Evolutionary conservation across 2,113 vertebrate species (phyloP).

Genomic region (Lutjanus erythropterus): DNA sequence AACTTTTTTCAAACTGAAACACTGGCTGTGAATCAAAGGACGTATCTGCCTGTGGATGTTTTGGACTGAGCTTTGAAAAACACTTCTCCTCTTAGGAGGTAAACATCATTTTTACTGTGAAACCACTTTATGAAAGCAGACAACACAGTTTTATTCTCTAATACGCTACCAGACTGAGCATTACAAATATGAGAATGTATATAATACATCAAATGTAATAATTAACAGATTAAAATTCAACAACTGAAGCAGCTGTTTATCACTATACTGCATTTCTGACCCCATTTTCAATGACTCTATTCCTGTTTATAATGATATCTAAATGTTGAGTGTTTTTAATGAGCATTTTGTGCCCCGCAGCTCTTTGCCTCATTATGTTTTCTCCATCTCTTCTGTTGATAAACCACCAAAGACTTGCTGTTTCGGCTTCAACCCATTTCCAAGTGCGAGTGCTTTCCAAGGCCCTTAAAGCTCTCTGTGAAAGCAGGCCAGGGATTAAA

Average conservation of each 20-base stretch:
- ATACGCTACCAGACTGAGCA: not conserved
- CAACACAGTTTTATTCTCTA: not conserved
- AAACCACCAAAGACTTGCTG: not conserved
- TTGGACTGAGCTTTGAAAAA: not conserved
- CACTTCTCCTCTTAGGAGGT: not conserved
- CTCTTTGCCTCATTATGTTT: slow-evolving; percentile 8
- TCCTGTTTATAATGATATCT: not conserved
- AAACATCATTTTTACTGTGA: not conserved
- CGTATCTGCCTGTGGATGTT: slow-evolving; percentile 2
- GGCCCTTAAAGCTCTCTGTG: not conserved
- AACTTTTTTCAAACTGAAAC: slow-evolving; percentile 12
- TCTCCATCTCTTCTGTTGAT: slow-evolving; percentile 1
- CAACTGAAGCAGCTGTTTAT: slow-evolving; percentile 9
- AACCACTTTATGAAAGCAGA: not conserved
- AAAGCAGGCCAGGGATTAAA: slow-evolving; percentile 14
- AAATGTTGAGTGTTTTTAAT: slow-evolving; percentile 3
- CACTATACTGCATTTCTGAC: not conserved
- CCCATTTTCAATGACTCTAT: not conserved
- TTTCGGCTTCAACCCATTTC: slow-evolving; percentile 1
- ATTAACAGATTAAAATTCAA: not conserved
- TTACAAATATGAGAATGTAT: not conserved
- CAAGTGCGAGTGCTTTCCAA: slow-evolving; percentile 1
- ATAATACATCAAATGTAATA: not conserved
- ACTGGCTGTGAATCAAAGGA: not conserved
- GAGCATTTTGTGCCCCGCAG: slow-evolving; percentile 11